phyloP scores from a whole-genome alignment of 2,888 invertebrate species.

The Biston stratarius region DNA sequence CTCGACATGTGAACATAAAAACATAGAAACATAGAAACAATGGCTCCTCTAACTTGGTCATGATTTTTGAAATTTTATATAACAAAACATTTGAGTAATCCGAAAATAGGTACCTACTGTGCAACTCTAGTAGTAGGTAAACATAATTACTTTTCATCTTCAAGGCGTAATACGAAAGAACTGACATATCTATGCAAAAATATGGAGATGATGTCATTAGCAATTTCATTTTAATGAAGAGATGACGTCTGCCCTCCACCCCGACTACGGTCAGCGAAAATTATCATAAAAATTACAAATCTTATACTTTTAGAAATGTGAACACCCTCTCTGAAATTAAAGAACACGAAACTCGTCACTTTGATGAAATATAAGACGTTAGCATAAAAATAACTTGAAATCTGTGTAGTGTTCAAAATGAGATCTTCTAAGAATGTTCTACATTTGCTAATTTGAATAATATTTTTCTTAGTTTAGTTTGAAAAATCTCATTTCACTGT shows the following conservation, averaged over 20 bases:
- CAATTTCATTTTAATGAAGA: constrained; percentile 80
- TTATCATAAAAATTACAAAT: constrained; percentile 65
- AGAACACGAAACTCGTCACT: constrained; percentile 39
- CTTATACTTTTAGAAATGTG: constrained; percentile 50
- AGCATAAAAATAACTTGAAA: constrained; percentile 19
- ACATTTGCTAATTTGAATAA: background rate
- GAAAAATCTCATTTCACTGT: background rate
- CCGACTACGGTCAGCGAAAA: constrained; percentile 72
- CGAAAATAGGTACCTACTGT: background rate
- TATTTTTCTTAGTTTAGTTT: background rate
- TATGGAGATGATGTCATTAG: constrained; percentile 84
- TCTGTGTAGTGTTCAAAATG: background rate
- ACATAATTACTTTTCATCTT: constrained; percentile 64
- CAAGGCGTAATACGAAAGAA: constrained; percentile 66
- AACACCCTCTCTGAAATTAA: constrained; percentile 45
- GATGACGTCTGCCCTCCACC: constrained; percentile 67
- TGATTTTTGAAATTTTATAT: background rate
- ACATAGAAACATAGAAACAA: too few species aligned
- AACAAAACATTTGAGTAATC: too few species aligned
- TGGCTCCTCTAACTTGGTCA: too few species aligned
- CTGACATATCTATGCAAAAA: constrained; percentile 82
- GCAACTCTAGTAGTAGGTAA: constrained; percentile 11
- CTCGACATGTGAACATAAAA: too few species aligned
- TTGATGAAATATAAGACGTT: constrained; percentile 44
- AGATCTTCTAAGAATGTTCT: background rate